Evolutionary conservation across 2,797 vertebrate species (phyloP).

Genomic region (Dallia pectoralis): DNA sequence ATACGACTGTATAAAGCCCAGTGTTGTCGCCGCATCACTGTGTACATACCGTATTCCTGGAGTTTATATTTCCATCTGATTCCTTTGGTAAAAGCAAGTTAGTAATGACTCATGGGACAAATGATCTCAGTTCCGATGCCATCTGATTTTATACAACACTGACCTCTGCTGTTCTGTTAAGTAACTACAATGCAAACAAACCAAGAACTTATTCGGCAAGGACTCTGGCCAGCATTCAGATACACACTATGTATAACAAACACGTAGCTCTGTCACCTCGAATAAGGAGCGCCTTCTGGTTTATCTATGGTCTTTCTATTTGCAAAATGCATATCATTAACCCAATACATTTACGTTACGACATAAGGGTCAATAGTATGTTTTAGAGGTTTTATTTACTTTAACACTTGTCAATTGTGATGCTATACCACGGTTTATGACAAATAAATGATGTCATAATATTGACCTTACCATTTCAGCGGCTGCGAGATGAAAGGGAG

Average conservation of each 20-base stretch:
- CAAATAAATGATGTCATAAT: background rate
- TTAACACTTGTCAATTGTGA: background rate
- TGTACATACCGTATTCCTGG: too few relatives aligned
- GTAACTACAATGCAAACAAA: background rate
- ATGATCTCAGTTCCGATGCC: too few relatives aligned
- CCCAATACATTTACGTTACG: too few relatives aligned
- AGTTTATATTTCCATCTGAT: too few relatives aligned
- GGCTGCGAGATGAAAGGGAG: slow-evolving; percentile 56
- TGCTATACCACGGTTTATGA: background rate
- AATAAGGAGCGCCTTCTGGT: background rate
- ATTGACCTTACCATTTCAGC: slow-evolving; percentile 52
- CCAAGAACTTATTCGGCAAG: background rate
- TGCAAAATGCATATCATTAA: slow-evolving; percentile 8
- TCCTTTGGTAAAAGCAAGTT: too few relatives aligned
- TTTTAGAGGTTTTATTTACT: background rate
- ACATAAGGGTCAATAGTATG: background rate
- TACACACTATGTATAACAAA: background rate
- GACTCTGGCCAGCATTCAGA: background rate
- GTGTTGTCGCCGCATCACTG: too few relatives aligned
- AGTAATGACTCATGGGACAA: too few relatives aligned
- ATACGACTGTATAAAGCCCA: too few relatives aligned
- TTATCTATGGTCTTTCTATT: background rate
- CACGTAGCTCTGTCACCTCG: background rate
- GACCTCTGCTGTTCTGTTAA: background rate
- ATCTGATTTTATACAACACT: background rate